Percentiles rank a stretch among this genome's conserved stretches.
phyloP scores from a whole-genome alignment of 2,797 vertebrate genomes.

The Melanotaenia maccullochi region DNA sequence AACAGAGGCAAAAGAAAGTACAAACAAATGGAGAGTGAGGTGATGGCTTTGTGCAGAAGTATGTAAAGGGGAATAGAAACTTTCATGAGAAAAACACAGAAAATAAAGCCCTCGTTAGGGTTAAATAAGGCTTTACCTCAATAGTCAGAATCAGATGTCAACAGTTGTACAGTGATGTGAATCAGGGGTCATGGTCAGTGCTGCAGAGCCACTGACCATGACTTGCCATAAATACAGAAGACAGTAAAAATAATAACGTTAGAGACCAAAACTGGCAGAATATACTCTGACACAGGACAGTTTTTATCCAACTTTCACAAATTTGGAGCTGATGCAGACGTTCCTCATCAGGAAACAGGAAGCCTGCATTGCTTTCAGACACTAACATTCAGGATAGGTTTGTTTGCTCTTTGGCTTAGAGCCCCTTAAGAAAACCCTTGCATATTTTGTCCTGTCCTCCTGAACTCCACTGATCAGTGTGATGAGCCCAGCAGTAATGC shows the following conservation, averaged over 20 bases:
- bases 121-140: slow-evolving; percentile 29
- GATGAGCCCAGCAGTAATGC: no score
- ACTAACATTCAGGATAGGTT: no score
- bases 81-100: slow-evolving; percentile 8
- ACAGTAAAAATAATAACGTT: background rate
- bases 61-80: background rate
- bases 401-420: no score
- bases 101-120: slow-evolving; percentile 21
- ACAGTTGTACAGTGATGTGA: slow-evolving; percentile 19
- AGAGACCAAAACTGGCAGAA: background rate
- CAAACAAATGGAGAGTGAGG: background rate
- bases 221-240: no score
- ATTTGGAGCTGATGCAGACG: no score
- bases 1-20: background rate
- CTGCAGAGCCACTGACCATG: slow-evolving; percentile 9
- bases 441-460: no score
- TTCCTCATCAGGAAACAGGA: no score
- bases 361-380: no score
- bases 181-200: background rate
- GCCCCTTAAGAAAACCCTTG: no score
- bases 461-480: no score
- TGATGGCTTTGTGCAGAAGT: background rate
- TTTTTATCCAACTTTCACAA: background rate
- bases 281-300: background rate
- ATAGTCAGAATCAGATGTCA: slow-evolving; percentile 33